Base-by-base conservation (phyloP, 2,797 vertebrate genomes). In the Phyllotis vaccarum region DNA sequence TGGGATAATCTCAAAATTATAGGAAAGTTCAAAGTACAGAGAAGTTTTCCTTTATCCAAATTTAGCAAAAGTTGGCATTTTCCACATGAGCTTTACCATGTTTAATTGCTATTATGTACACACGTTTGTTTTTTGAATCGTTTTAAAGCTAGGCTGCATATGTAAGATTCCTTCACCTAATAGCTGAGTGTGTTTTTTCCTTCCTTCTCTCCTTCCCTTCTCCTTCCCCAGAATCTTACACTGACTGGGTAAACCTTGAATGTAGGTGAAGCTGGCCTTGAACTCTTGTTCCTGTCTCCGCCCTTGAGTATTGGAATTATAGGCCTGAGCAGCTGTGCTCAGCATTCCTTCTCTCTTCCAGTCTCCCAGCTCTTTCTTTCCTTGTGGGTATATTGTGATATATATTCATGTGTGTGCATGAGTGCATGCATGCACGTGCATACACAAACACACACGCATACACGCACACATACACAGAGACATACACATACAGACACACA, bases 1-100 rank as follows among this genome's bases (percentile, higher is more conserved):
- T 87, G 74, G 82, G 60, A 82, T 95, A 78, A 96, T 94, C 81
- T 97, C 52, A 92, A 70, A 79, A 90, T 96, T 95, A 75, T 5
- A 62, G 85, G 81, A 46, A 82, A 94, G 34, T 80, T 91, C 46
- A 76, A 87, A 64, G 21, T 62, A 46, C 24, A 76, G 31, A 78
- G 37, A 87, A 40, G 11, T 91, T 5, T 90, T 22, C 31, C 34
- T 90, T 82, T 90, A 64, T 29, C 40, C 62, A 92, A n/a, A 89
- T 83, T 93, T 24, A 94, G 80, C 64, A 86, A 14, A 92, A 75
- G 89, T 82, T 83, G 78, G 90, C 40, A 64, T 92, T 96, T 94
- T 58, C 62, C 43, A 56, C 1, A 11, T 92, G 64, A 52, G 11
- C 17, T 92, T 97, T 86, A 34, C 68, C 31, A 54, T 85, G n/a